Base-by-base conservation (phyloP, 2,797 vertebrate species). In the Naso thynnoides region DNA sequence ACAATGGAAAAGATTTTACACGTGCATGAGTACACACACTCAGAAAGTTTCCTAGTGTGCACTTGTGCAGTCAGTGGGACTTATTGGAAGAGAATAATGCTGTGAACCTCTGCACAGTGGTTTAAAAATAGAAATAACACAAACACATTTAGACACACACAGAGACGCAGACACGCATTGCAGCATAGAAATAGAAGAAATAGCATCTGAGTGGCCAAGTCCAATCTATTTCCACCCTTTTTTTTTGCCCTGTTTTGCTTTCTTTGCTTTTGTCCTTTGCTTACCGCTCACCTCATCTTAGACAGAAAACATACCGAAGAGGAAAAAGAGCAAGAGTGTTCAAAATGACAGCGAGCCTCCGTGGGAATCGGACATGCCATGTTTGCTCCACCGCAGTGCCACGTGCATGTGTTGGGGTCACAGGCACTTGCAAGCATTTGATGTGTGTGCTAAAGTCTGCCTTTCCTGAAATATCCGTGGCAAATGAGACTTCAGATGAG, bases 71-170 rank as follows among this genome's bases (percentile, higher is more conserved):
- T 64, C 73, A 50, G 68, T 73, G 69, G 3, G 70, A 83, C 70
- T 68, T 68, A 50, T 29, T 85, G 71, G 76, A 72, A 60, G 63
- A 75, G 72, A 73, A 64, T 72, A 27, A 62, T 74, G 78, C 62
- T 78, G 61, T 41, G 58, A 49, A 72, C 52, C 39, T 33, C 13
- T 74, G 80, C 68, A 78, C 61, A 18, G 72, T 19, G 70, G 81
- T 78, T 70, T 90, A 87, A 87, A 89, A 88, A 90, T 88, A 90
- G 89, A 72, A 76, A 59, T 42, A 48, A 71, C 66, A 31, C 77
- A 78, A 44, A 19, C 77, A 70, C 70, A 70, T 59, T 31, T 60
- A 27, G 36, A 18, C 52, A 29, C 29, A 21, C 19, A 55, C 54
- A 78, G 55, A 78, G 55, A 59, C 71, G 63, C 60, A 66, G 41